Evolutionary conservation across 1,140 invertebrate genomes (phyloP).

Genomic region (Drosophila santomea): DNA sequence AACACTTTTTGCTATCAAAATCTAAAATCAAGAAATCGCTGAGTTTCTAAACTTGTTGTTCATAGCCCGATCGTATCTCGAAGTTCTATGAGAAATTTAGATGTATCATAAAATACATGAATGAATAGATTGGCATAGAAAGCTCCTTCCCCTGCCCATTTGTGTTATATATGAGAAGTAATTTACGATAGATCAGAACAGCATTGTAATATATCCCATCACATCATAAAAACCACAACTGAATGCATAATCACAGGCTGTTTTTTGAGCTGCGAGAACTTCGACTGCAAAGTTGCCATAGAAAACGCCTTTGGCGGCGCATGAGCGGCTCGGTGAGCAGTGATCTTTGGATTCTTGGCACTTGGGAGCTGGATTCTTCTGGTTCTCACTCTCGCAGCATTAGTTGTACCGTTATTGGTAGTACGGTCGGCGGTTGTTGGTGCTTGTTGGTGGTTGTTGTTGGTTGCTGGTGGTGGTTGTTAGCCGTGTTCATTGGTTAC

Average conservation of each 20-base stretch:
- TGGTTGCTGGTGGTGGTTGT: conserved; percentile 12
- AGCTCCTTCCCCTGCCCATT: too few species aligned
- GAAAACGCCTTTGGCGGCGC: conserved; percentile 25
- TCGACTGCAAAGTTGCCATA: conserved; percentile 2
- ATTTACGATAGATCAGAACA: neutral
- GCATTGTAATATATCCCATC: too few species aligned
- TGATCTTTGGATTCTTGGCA: conserved; percentile 28
- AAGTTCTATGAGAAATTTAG: too few species aligned
- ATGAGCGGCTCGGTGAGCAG: conserved; percentile 32
- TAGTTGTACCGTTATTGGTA: conserved; percentile 68
- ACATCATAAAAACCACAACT: neutral
- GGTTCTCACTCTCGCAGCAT: conserved; percentile 63
- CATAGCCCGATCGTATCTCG: too few species aligned
- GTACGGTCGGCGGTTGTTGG: conserved; percentile 8
- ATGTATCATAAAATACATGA: too few species aligned
- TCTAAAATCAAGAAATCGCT: too few species aligned
- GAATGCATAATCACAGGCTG: neutral
- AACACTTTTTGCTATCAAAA: neutral
- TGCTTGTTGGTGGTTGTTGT: neutral
- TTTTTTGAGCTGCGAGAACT: neutral
- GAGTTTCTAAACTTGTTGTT: too few species aligned
- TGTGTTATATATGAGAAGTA: too few species aligned
- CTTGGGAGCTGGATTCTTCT: conserved; percentile 56
- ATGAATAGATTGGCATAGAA: too few species aligned
- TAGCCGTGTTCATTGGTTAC: conserved; percentile 49